Evolutionary conservation across 1,140 invertebrate species (phyloP).

Genomic region (Tribolium madens): DNA sequence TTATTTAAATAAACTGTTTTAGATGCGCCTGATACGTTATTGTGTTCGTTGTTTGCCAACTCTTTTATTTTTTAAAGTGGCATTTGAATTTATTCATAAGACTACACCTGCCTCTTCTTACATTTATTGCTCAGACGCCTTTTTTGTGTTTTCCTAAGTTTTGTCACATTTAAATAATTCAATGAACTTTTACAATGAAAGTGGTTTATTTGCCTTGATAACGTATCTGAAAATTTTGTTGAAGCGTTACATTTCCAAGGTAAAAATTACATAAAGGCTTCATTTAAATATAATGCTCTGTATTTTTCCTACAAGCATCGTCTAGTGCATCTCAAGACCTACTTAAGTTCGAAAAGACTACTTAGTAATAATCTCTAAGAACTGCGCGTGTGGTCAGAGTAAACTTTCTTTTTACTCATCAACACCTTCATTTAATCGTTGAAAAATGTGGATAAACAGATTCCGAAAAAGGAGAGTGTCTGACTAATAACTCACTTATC

Average conservation of each 20-base stretch:
- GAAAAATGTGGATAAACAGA: background rate
- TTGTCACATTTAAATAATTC: conserved; percentile 30
- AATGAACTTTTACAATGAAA: conserved; percentile 1
- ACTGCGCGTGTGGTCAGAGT: conserved; percentile 8
- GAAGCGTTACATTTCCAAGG: conserved; percentile 22
- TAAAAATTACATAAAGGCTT: conserved; percentile 17
- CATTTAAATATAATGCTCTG: conserved; percentile 19
- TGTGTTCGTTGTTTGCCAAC: conserved; percentile 13
- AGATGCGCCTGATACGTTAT: conserved; percentile 13
- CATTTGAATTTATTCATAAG: conserved; percentile 32
- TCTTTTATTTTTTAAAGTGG: conserved; percentile 19
- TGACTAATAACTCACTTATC: background rate
- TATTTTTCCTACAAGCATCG: background rate
- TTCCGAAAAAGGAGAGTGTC: conserved; percentile 5
- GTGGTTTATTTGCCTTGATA: conserved; percentile 21
- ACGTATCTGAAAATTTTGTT: conserved; percentile 35
- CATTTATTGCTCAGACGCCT: background rate
- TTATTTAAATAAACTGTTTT: conserved; percentile 35
- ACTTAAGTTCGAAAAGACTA: background rate
- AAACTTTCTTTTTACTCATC: conserved; percentile 34
- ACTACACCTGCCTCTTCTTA: conserved; percentile 15
- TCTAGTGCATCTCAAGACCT: background rate
- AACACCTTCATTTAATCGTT: conserved; percentile 9
- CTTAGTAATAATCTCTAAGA: conserved; percentile 26
- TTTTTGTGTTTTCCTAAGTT: background rate